Conservation (phyloP, 2,113 vertebrate species). For the Pachyramphus minor region DNA sequence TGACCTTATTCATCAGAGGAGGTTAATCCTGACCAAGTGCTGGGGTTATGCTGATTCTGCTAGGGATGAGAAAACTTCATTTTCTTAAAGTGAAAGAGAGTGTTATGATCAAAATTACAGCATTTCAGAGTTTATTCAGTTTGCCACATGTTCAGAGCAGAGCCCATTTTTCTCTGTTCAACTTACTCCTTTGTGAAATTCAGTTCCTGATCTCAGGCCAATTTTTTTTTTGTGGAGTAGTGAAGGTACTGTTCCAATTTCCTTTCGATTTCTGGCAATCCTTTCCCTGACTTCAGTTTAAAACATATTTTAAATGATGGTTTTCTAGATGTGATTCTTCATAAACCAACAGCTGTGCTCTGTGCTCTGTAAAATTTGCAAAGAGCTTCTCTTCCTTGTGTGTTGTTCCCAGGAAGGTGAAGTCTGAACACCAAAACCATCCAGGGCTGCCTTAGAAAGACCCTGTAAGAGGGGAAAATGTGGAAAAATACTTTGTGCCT, state of each 20-base stretch:
- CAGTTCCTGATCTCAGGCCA: background rate
- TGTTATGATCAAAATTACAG: background rate
- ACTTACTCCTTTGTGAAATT: background rate
- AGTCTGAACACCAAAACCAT: background rate
- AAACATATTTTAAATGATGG: fast-evolving
- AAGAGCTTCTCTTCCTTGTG: background rate
- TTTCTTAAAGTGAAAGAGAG: background rate
- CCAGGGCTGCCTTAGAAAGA: background rate
- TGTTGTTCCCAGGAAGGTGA: background rate
- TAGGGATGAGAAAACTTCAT: background rate
- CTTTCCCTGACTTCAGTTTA: background rate
- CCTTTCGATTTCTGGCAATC: background rate
- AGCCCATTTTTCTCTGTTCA: background rate
- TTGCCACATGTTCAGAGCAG: background rate
- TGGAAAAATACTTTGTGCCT: background rate
- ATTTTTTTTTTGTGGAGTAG: background rate
- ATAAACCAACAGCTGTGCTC: background rate
- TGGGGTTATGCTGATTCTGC: background rate
- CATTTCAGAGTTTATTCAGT: background rate
- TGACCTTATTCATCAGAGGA: background rate
- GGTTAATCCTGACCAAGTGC: background rate
- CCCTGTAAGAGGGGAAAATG: background rate
- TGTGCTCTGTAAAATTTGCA: background rate
- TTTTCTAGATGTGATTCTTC: background rate
- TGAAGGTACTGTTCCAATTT: background rate